Conservation (phyloP, 2,888 invertebrate genomes). For the Dichetophora obliterata region DNA sequence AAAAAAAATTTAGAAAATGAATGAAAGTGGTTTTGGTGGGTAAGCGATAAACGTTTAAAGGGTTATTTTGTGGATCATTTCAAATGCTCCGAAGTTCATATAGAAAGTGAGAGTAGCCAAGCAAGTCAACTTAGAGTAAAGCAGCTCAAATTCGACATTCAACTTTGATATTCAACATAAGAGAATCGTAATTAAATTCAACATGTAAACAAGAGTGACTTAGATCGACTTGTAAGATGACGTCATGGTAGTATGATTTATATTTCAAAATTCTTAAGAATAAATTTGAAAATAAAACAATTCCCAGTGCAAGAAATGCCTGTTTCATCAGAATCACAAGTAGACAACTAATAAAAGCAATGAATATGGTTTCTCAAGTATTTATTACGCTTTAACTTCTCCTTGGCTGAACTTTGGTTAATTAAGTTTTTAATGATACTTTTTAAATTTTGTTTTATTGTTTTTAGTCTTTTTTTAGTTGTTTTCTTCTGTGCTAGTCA, state of each 20-base stretch:
- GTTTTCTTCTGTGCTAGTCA: background rate
- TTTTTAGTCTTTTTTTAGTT: conserved; percentile 15
- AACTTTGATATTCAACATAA: no score
- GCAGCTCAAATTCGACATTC: background rate
- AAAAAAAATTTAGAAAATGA: background rate
- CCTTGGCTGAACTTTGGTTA: conserved; percentile 26
- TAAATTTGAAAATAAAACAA: no score
- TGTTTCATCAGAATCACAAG: background rate
- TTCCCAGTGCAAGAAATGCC: no score
- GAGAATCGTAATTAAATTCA: background rate
- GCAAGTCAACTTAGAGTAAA: background rate
- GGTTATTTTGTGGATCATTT: conserved; percentile 19
- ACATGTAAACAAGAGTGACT: background rate
- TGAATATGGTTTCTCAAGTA: conserved; percentile 22
- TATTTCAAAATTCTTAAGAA: no score
- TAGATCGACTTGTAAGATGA: background rate
- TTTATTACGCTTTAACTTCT: conserved; percentile 26
- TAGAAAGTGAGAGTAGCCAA: conserved; percentile 20
- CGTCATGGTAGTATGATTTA: no score
- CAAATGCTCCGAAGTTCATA: conserved; percentile 2
- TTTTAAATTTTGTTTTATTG: conserved; percentile 29
- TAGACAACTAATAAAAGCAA: conserved; percentile 14
- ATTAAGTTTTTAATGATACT: conserved; percentile 33
- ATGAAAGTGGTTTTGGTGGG: conserved; percentile 27
- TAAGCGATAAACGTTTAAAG: background rate